phyloP scores from a whole-genome alignment of 2,113 vertebrate species.

The Callocephalon fimbriatum region DNA sequence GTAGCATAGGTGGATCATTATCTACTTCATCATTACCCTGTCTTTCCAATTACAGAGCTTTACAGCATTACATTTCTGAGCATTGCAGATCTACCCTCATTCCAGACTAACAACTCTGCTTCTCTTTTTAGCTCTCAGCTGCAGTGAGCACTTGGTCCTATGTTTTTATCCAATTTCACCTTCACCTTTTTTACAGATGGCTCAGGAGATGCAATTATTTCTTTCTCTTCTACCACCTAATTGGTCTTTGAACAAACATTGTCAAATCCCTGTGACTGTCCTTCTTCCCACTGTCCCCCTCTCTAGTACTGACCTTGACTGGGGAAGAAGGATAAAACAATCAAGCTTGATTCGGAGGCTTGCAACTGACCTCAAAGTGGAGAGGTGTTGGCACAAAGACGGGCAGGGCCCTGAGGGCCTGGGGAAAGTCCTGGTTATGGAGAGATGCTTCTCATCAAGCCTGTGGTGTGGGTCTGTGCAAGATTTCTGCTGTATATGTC shows the following conservation, averaged over 20 bases:
- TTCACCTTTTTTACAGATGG: neutral
- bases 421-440: neutral
- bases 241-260: neutral
- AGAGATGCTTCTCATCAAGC: neutral
- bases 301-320: neutral
- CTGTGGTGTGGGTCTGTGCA: fast-evolving
- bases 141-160: neutral
- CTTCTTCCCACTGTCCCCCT: neutral
- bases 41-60: neutral
- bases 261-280: neutral
- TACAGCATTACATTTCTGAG: neutral
- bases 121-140: neutral
- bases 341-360: neutral
- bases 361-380: neutral
- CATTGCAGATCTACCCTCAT: neutral
- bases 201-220: neutral
- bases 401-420: neutral
- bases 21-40: neutral
- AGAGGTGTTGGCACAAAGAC: neutral
- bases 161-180: neutral
- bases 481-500: neutral
- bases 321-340: neutral
- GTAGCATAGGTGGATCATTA: neutral
- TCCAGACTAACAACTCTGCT: neutral
- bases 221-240: neutral